phyloP scores from a whole-genome alignment of 2,797 vertebrate genomes.

The Phyllotis vaccarum region DNA sequence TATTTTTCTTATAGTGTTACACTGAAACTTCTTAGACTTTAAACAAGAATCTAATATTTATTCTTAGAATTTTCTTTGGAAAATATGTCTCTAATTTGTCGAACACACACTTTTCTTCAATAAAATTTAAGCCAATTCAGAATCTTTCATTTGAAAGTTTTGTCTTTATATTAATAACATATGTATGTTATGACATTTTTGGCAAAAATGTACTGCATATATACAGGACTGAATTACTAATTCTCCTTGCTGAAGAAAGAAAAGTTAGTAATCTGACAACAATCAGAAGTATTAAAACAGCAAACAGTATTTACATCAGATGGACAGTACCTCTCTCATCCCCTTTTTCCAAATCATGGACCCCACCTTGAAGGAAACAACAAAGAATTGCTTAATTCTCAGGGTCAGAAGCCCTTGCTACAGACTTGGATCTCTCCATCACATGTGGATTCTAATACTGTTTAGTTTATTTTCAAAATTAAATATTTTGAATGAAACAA shows the following conservation, averaged over 20 bases:
- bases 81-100: conserved; percentile 77
- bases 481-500: not conserved
- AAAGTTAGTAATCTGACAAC: conserved; percentile 31
- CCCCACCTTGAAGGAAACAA: not conserved
- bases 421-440: not conserved
- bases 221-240: conserved; percentile 67
- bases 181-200: conserved; percentile 66
- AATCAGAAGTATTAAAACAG: conserved; percentile 59
- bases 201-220: conserved; percentile 61
- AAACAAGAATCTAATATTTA: conserved; percentile 65
- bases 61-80: conserved; percentile 56
- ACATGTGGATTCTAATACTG: not conserved
- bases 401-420: not conserved
- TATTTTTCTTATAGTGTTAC: conserved; percentile 14
- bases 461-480: not conserved
- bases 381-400: not conserved
- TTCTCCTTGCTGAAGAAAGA: conserved; percentile 50
- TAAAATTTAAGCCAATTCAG: conserved; percentile 72
- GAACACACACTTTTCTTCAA: conserved; percentile 68
- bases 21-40: conserved; percentile 30
- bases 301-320: conserved; percentile 41
- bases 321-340: conserved; percentile 20
- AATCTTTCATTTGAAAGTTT: conserved; percentile 68
- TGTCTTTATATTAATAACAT: conserved; percentile 71
- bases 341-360: conserved; percentile 2